Conservation (phyloP, 2,113 vertebrate genomes). For the Colaptes auratus region DNA sequence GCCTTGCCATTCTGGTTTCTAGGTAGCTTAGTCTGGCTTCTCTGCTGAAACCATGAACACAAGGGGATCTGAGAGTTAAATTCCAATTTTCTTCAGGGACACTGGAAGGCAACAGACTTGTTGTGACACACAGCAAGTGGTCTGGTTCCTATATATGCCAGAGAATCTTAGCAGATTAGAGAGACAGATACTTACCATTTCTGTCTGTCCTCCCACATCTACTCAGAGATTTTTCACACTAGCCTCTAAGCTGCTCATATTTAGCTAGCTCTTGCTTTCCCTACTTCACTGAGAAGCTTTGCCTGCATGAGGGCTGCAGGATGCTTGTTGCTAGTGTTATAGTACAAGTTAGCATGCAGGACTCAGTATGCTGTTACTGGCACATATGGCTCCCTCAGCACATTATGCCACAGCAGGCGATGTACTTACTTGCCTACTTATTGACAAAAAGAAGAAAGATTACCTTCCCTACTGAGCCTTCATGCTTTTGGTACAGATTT, state of each 20-base stretch:
- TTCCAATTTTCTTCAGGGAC: neutral
- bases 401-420: neutral
- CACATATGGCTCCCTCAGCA: neutral
- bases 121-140: neutral
- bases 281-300: neutral
- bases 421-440: conserved; percentile 11
- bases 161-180: neutral
- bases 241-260: neutral
- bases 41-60: neutral
- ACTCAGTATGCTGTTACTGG: neutral
- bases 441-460: conserved; percentile 5
- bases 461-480: conserved; percentile 12
- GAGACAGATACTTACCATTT: neutral
- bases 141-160: neutral
- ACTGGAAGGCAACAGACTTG: neutral
- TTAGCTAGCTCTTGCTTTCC: neutral
- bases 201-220: neutral
- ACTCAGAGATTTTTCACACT: neutral
- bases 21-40: neutral
- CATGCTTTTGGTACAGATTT: neutral
- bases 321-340: neutral
- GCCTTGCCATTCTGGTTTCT: neutral
- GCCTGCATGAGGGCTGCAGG: neutral
- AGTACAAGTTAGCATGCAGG: neutral
- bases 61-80: neutral